Conservation (phyloP, 2,888 invertebrate species). For the Chironomus tentans region DNA sequence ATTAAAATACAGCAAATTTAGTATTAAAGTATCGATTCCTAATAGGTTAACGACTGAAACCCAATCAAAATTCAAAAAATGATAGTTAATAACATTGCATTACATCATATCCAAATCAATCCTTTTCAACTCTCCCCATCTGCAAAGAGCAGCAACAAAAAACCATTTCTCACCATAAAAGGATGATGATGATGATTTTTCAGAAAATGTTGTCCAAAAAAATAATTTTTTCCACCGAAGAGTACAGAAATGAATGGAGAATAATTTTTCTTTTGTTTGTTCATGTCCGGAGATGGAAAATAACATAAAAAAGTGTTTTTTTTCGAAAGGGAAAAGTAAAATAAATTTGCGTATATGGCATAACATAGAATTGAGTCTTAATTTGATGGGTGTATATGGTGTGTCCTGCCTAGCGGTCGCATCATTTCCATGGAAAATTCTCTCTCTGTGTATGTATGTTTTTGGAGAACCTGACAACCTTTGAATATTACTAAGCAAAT, state of each 20-base stretch:
- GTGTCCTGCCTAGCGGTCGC: conserved; percentile 10
- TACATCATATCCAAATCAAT: no score
- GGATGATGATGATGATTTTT: conserved; percentile 10
- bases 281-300: background rate
- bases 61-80: no score
- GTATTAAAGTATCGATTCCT: no score
- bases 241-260: conserved; percentile 12
- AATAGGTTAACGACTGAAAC: no score
- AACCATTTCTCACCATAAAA: background rate
- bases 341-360: background rate
- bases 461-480: background rate
- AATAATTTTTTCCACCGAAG: background rate
- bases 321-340: background rate
- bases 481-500: conserved; percentile 21
- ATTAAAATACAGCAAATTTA: no score
- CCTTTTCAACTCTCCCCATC: no score
- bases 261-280: conserved; percentile 27
- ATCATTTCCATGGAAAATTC: conserved; percentile 2
- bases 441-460: background rate
- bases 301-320: background rate
- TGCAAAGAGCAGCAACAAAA: background rate
- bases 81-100: no score
- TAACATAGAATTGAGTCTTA: conserved; percentile 15
- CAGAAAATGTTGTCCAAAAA: background rate
- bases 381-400: conserved; percentile 22